Conservation (phyloP, 2,888 invertebrate species). For the Apoda limacodes region DNA sequence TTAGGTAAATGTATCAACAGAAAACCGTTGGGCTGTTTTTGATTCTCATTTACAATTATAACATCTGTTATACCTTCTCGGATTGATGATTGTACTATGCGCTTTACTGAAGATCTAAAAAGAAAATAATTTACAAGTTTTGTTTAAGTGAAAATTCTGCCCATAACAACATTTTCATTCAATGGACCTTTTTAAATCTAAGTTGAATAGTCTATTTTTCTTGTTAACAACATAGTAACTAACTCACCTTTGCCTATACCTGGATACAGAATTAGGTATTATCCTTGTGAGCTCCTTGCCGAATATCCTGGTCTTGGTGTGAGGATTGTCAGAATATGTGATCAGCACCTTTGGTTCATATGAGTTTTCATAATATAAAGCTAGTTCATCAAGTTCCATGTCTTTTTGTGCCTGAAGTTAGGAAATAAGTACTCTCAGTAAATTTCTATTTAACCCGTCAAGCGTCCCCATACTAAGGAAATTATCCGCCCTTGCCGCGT, state of each 20-base stretch:
- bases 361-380: conserved; percentile 84
- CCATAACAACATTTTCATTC: too few relatives aligned
- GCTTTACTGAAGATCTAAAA: conserved; percentile 89
- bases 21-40: conserved; percentile 91
- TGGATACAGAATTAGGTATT: conserved; percentile 91
- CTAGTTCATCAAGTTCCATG: conserved; percentile 87
- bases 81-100: conserved; percentile 88
- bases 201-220: too few relatives aligned
- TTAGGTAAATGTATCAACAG: conserved; percentile 94
- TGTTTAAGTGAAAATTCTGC: too few relatives aligned
- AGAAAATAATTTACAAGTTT: too few relatives aligned
- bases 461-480: too few relatives aligned
- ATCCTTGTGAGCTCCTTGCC: conserved; percentile 91
- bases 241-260: conserved; percentile 77
- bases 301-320: conserved; percentile 89
- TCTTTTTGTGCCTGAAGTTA: conserved; percentile 76
- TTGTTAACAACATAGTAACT: neutral
- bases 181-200: too few relatives aligned
- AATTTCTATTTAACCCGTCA: too few relatives aligned
- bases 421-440: too few relatives aligned
- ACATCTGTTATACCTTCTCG: conserved; percentile 88
- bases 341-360: conserved; percentile 97
- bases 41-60: conserved; percentile 94
- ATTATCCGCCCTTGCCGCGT: too few relatives aligned
- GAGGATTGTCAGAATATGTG: conserved; percentile 93